Base-by-base conservation (phyloP, 2,888 invertebrate species). In the Lycocerus yunnanus region DNA sequence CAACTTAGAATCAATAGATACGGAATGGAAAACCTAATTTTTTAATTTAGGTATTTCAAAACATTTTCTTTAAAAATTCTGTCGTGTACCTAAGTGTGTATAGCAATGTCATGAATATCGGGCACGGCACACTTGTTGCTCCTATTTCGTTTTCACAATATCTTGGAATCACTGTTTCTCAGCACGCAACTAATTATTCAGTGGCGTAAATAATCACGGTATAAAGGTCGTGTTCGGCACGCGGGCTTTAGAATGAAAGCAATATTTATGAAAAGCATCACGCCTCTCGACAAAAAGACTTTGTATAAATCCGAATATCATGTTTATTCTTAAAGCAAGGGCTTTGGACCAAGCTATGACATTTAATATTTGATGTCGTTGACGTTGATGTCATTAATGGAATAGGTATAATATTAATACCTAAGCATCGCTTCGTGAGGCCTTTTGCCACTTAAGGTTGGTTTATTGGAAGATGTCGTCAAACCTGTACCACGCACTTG, bases 181-280 rank as follows among this genome's bases (percentile, higher is more conserved):
- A 79, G 82, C 83, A 83, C 81, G 82, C 83, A 81, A 81, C 82
- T 83, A 83, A 83, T 83, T 83, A 83, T 81, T 79, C 76, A 71
- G n/a, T 43, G 43, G 43, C n/a, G 43, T 43, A 43, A 43, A 43
- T 43, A 43, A 43, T 43, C 2, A 43, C 43, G n/a, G n/a, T n/a
- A 43, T n/a, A n/a, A 43, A 43, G 43, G 43, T 43, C 43, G 43
- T 43, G 43, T 43, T 43, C 43, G 43, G 5, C 43, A 43, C 43
- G 43, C 43, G n/a, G 43, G 43, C 6, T 43, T 43, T 43, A n/a
- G 8, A 43, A n/a, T 43, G 4, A 43, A 6, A 43, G n/a, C n/a
- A n/a, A 13, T 43, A 43, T 43, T 43, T 43, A 43, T 43, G 43
- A 43, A 43, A 43, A 43, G 13, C 5, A 5, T 43, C 5, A n/a